Conservation (phyloP, 2,113 vertebrate species). For the Gasterosteus nipponicus region DNA sequence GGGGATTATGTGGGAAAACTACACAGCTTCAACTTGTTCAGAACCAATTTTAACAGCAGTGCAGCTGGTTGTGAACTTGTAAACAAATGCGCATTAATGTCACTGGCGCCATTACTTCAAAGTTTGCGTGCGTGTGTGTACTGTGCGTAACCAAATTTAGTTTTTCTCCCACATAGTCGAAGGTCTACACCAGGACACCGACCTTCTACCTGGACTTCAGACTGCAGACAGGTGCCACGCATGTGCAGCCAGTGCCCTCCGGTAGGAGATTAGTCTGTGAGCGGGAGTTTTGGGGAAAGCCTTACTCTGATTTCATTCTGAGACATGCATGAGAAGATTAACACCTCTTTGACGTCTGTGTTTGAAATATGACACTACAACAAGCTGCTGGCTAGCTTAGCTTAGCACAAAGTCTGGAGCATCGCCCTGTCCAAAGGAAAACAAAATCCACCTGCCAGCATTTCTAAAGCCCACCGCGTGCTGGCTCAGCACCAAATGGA, state of each 20-base stretch:
- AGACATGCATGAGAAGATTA: too few species aligned
- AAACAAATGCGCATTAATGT: not conserved
- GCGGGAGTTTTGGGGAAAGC: not conserved
- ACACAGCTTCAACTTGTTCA: not conserved
- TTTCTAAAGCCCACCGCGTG: too few species aligned
- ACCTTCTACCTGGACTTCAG: conserved; percentile 85
- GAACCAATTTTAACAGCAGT: not conserved
- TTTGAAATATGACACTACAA: too few species aligned
- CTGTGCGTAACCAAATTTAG: not conserved
- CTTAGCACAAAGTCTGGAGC: too few species aligned
- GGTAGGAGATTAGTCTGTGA: conserved; percentile 54
- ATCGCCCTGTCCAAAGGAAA: too few species aligned
- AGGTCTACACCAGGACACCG: conserved; percentile 83
- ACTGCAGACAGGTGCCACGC: conserved; percentile 74
- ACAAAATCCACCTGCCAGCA: too few species aligned
- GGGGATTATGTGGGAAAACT: not conserved
- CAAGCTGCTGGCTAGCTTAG: too few species aligned
- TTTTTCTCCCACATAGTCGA: conserved; percentile 71
- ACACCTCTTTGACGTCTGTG: too few species aligned
- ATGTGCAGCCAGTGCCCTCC: conserved; percentile 74
- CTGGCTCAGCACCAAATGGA: too few species aligned
- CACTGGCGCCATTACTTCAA: conserved; percentile 3
- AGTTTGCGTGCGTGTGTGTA: not conserved
- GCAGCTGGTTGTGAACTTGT: not conserved
- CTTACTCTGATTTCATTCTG: not conserved